phyloP scores from a whole-genome alignment of 1,140 invertebrate species.

The Matsumurasca onukii region DNA sequence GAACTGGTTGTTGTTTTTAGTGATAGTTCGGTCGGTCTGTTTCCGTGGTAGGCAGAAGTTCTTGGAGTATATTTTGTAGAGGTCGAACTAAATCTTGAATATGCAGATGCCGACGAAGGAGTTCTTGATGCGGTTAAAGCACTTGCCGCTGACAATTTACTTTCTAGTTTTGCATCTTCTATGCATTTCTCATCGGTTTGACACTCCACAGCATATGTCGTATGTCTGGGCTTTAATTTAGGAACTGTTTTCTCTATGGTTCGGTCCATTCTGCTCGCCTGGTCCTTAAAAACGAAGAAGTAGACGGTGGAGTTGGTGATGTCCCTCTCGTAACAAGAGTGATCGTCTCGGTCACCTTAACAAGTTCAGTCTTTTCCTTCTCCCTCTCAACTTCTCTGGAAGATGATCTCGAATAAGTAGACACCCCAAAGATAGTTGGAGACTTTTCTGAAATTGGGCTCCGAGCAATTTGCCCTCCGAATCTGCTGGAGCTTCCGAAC shows the following conservation, averaged over 20 bases:
- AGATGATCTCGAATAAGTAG: constrained; percentile 27
- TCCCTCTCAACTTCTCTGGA: not conserved
- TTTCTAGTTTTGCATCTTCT: constrained; percentile 18
- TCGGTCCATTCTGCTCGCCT: constrained; percentile 65
- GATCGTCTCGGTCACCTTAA: constrained; percentile 44
- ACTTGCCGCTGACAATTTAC: constrained; percentile 21
- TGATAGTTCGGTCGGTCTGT: constrained; percentile 34
- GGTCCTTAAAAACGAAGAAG: constrained; percentile 59
- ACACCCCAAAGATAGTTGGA: constrained; percentile 40
- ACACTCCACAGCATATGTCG: constrained; percentile 16
- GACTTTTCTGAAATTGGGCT: constrained; percentile 40
- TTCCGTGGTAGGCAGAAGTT: constrained; percentile 31
- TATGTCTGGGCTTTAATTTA: constrained; percentile 31
- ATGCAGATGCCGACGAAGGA: constrained; percentile 16
- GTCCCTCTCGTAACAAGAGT: constrained; percentile 70
- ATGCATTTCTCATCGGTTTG: constrained; percentile 39
- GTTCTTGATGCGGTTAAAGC: constrained; percentile 13
- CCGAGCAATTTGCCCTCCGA: constrained; percentile 39
- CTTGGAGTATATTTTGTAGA: constrained; percentile 28
- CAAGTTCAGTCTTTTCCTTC: constrained; percentile 16
- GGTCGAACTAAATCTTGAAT: constrained; percentile 20
- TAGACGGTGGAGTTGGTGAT: constrained; percentile 70
- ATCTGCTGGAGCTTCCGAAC: constrained; percentile 37
- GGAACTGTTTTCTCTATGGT: constrained; percentile 28
- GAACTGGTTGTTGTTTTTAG: constrained; percentile 26